Evolutionary conservation across 2,113 vertebrate genomes (phyloP), one percentile per base, ranked within the genome.

Genomic region (Petroica traversi): DNA sequence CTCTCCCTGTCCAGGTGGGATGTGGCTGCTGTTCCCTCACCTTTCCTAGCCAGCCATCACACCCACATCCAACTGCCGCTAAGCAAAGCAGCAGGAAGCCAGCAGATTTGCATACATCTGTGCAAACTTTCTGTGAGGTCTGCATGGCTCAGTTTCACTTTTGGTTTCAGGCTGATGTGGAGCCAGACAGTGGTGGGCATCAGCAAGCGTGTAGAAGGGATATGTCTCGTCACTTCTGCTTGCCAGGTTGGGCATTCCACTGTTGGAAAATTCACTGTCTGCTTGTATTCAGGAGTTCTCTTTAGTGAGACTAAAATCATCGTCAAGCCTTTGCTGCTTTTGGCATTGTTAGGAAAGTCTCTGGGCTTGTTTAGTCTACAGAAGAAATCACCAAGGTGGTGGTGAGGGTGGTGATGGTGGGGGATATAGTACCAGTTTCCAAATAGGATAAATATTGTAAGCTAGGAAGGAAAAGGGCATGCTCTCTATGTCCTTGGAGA

Each of bases 301-400:
- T 77, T 77, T 22, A 38, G 40, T 45, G 31, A 45, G 29, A 54
- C 74, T 89, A 25, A 66, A 38, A 31, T 75, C 36, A 34, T 71
- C 87, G 38, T 83, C 63, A 88, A 67, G 63, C 14, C 33, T 91
- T 85, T 77, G 74, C 38, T 92, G 59, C 45, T 95, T 95, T 95
- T 95, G 84, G 78, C 62, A 62, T 33, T 40, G 18, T 54, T 24
- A 83, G 45, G 38, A 16, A 83, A 79, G 23, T 72, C 26, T 72
- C 48, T 79, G 54, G 28, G 26, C 45, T 41, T 79, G 52, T 85
- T 93, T 72, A 93, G 41, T 62, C 54, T 83, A 10, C 45, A 51
- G 34, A 77, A 93, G 51, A 80, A 80, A 66, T 59, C 7, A 76
- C 49, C 26, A 46, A 33, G 11, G 48, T 3, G 6, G 46, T 38